Conservation (phyloP, 2,113 vertebrate genomes). For the Meriones unguiculatus region DNA sequence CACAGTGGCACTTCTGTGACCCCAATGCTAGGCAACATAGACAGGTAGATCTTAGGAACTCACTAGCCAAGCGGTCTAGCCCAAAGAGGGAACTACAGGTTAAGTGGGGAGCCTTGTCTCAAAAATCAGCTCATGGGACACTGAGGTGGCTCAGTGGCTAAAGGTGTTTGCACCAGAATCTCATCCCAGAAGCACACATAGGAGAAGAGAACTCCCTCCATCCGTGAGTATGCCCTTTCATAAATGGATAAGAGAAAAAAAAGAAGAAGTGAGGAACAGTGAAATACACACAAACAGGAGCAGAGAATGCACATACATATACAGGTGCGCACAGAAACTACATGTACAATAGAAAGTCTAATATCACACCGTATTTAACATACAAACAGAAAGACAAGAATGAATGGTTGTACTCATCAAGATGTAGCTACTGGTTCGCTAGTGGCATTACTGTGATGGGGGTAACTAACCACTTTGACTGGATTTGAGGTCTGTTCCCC, state of each 20-base stretch:
- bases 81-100: neutral
- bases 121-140: too few species aligned
- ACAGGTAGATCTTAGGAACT: neutral
- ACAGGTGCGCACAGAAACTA: neutral
- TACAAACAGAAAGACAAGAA: neutral
- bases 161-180: too few species aligned
- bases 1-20: neutral
- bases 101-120: neutral
- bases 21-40: neutral
- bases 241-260: neutral
- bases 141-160: too few species aligned
- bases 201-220: neutral
- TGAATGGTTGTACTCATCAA: neutral
- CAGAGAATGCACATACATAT: neutral
- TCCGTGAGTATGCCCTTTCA: neutral
- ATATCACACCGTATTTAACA: neutral
- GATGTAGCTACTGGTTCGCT: too few species aligned
- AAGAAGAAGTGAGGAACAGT: too few species aligned
- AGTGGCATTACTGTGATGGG: neutral
- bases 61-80: neutral
- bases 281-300: neutral
- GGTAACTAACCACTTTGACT: neutral
- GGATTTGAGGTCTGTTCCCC: neutral
- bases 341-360: neutral
- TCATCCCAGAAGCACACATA: neutral